Percentiles rank a stretch among this genome's conserved stretches.
Conservation (phyloP, 2,888 invertebrate species). For the Coelinius sp. region DNA sequence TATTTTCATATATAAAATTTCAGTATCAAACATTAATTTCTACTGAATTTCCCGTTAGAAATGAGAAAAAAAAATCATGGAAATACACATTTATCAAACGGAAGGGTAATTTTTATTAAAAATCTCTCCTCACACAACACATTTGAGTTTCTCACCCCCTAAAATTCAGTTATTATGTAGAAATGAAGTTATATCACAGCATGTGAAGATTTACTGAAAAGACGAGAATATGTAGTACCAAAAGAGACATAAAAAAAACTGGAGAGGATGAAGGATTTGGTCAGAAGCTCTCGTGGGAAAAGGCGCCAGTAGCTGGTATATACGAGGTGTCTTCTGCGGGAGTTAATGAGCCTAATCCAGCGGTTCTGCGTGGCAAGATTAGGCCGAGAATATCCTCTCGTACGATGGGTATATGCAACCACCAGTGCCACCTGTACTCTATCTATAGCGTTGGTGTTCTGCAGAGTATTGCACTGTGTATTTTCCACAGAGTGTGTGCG, state of each 20-base stretch:
- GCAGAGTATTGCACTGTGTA: conserved; percentile 24
- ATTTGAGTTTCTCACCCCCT: too few species aligned
- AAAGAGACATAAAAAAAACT: conserved; percentile 40
- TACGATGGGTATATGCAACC: conserved; percentile 42
- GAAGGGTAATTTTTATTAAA: too few species aligned
- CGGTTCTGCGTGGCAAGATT: conserved; percentile 58
- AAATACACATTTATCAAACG: too few species aligned
- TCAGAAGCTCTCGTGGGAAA: conserved; percentile 55
- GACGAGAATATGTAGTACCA: conserved; percentile 45
- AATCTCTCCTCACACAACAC: too few species aligned
- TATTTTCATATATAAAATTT: too few species aligned
- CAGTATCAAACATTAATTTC: too few species aligned
- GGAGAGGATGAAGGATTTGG: conserved; percentile 37
- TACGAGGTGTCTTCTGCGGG: conserved; percentile 47
- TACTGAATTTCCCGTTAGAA: too few species aligned
- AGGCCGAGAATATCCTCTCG: conserved; percentile 54
- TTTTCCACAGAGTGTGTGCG: background rate
- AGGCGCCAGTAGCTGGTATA: conserved; percentile 33
- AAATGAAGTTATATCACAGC: conserved; percentile 24
- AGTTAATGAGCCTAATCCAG: conserved; percentile 69
- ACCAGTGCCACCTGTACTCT: conserved; percentile 57
- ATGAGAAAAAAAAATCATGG: too few species aligned
- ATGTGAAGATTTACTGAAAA: conserved; percentile 12
- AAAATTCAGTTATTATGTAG: background rate
- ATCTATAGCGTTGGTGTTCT: background rate